These are phyloP conservation scores for Ibycter americanus DNA, from an alignment of 2,797 vertebrate genomes.

Conservation along the genomic window DNA sequence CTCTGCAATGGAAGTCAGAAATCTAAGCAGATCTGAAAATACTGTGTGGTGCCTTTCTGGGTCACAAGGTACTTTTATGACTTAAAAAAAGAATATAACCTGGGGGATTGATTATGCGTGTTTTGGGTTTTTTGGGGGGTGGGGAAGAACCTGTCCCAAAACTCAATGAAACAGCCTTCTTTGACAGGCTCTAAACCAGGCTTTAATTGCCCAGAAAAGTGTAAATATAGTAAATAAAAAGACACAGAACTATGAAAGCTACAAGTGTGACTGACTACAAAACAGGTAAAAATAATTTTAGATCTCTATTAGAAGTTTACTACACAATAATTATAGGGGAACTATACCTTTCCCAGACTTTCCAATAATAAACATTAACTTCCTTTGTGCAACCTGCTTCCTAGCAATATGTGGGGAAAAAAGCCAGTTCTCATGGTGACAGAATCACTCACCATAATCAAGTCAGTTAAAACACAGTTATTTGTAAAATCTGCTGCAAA, in stretches of 20 bases:
- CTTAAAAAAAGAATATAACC: not conserved
- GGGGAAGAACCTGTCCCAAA: not conserved
- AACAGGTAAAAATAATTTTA: not conserved
- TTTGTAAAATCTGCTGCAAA: conserved; percentile 15
- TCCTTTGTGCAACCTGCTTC: conserved; percentile 32
- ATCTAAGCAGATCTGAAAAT: not conserved
- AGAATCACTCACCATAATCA: not conserved
- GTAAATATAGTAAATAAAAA: not conserved
- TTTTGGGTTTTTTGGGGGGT: not conserved
- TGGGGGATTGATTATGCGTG: not conserved
- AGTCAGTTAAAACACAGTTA: not conserved
- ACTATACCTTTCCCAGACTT: not conserved
- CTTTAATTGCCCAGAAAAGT: not conserved
- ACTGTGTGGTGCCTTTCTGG: not conserved
- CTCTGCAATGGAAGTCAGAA: not conserved
- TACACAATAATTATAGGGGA: not conserved
- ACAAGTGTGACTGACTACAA: not conserved
- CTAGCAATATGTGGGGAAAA: not conserved
- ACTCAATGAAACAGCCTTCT: not conserved
- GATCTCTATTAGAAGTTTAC: not conserved
- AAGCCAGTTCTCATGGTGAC: not conserved
- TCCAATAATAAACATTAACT: conserved; percentile 27
- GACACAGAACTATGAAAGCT: not conserved
- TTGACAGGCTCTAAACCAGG: not conserved
- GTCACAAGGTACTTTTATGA: not conserved